These are phyloP conservation scores for Propithecus coquereli DNA, from an alignment of 2,113 vertebrate genomes.

Conservation along the genomic window DNA sequence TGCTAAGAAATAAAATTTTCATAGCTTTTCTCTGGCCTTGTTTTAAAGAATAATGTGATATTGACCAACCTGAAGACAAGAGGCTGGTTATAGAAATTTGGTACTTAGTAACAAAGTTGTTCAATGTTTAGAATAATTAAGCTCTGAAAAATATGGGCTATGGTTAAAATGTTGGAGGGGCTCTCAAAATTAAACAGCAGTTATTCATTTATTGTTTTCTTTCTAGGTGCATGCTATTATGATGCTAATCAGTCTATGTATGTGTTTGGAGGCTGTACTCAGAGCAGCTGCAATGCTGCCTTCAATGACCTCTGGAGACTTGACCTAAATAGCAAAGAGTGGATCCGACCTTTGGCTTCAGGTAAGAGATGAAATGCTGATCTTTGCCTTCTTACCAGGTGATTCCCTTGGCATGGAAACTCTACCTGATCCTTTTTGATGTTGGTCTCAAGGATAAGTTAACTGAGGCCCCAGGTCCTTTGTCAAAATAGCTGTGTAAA, in stretches of 20 bases:
- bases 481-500: background rate
- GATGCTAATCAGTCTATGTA: conserved; percentile 99
- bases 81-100: background rate
- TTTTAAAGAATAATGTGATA: conserved; percentile 4
- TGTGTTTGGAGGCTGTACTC: conserved; percentile 98
- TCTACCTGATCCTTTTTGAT: background rate
- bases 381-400: background rate
- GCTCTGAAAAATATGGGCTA: background rate
- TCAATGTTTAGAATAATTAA: background rate
- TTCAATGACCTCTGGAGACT: conserved; percentile 99
- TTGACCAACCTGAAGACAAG: background rate
- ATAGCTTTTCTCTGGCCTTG: background rate
- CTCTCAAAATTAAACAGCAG: background rate
- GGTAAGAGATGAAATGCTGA: conserved; percentile 81
- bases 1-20: conserved; percentile 29
- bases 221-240: conserved; percentile 95
- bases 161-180: background rate
- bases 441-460: background rate
- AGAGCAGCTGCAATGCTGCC: conserved; percentile 98
- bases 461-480: background rate
- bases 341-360: conserved; percentile 98
- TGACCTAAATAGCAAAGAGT: conserved; percentile 98
- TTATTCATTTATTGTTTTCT: background rate
- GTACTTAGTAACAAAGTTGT: background rate
- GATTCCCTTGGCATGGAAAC: background rate